phyloP scores from a whole-genome alignment of 2,113 vertebrate genomes.

The Neolamprologus cancellatus region DNA sequence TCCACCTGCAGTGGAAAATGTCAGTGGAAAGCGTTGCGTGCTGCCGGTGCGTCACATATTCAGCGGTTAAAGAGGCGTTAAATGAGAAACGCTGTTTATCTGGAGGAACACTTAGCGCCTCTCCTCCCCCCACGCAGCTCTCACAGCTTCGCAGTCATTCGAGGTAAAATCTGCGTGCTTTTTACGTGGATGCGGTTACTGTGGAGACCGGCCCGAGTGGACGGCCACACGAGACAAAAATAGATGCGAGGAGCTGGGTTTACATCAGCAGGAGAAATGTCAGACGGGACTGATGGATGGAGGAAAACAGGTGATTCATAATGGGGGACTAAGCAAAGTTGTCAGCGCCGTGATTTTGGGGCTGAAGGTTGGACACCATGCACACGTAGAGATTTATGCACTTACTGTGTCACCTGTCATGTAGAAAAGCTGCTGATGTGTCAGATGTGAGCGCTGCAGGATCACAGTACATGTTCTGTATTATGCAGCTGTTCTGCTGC shows the following conservation, averaged over 20 bases:
- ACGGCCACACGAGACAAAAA: background rate
- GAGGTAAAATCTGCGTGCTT: background rate
- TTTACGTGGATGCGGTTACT: background rate
- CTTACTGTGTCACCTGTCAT: background rate
- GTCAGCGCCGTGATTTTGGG: rapidly evolving
- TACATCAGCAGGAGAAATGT: background rate
- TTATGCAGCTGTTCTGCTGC: background rate
- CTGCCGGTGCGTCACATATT: background rate
- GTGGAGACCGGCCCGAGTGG: background rate
- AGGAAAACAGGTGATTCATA: background rate
- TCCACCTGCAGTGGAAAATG: background rate
- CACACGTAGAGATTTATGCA: background rate
- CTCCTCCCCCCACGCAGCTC: background rate
- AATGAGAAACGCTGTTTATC: background rate
- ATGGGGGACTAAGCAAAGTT: background rate
- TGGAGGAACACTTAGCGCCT: background rate
- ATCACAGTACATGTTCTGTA: background rate
- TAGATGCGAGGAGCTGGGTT: background rate
- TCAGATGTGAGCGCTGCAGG: background rate
- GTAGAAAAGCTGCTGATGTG: background rate
- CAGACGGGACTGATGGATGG: background rate
- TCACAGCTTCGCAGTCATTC: background rate
- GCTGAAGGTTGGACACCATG: no score
- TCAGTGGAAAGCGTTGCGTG: background rate
- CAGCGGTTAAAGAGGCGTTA: background rate